Base-by-base conservation (phyloP, 2,888 invertebrate species). In the Trachelus iudaicus region DNA sequence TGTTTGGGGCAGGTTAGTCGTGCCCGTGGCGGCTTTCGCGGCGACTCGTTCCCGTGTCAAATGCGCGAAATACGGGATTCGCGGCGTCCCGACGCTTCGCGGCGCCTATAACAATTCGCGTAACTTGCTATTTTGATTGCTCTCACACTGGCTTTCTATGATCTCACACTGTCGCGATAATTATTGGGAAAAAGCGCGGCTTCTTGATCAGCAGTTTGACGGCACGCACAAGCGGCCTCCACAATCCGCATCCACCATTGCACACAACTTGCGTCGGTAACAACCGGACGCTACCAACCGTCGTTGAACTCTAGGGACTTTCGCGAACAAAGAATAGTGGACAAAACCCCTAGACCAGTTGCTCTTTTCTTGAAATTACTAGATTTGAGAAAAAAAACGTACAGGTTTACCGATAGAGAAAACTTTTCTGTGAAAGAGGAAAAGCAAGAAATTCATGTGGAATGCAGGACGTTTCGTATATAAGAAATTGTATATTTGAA, bases 181-280 rank as follows among this genome's bases (percentile, higher is more conserved):
- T 56, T 23, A 33, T 34, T 37, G 74, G 31, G 74, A 34, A 35
- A 35, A 34, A 74, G 74, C 74, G 75, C 79, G 76, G 79, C 76
- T 79, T 40, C 73, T 35, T 76, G 73, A 78, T 83, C 84, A 81
- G 82, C 81, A 83, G 80, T 83, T 85, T 84, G 85, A 87, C 85
- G 84, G 85, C 82, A 83, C 82, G 82, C 82, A 84, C 85, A 83
- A 86, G 84, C 84, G 84, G 85, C 81, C 85, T 81, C 79, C 82
- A 81, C 83, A 81, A 84, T 81, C 82, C 79, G 83, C 81, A 78
- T 87, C 85, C 84, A 84, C 84, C 87, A 85, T 88, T 86, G 83
- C 85, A 79, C 82, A 83, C 81, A 83, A 85, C 81, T 85, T 85
- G 84, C 83, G 84, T 85, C 85, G 82, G 81, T 74, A 74, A 34